Conservation (phyloP, 2,888 invertebrate genomes). For the Papilio gigon region DNA sequence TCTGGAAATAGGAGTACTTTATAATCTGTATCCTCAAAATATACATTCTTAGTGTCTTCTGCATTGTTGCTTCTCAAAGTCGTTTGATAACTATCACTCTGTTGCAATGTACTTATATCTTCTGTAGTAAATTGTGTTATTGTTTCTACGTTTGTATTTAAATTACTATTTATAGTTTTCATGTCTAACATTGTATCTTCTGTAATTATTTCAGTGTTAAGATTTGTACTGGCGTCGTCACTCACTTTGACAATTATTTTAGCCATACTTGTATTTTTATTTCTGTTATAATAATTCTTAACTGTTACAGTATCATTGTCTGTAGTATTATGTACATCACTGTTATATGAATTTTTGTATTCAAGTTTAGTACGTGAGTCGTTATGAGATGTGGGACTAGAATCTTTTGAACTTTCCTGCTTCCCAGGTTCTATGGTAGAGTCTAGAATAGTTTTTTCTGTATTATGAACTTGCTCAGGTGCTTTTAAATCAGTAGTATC, state of each 20-base stretch:
- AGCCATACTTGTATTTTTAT: background rate
- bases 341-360: background rate
- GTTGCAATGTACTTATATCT: background rate
- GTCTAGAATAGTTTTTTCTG: conserved; percentile 16
- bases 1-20: conserved; percentile 2
- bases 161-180: background rate
- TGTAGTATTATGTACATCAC: background rate
- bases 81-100: background rate
- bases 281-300: background rate
- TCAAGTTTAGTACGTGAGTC: background rate
- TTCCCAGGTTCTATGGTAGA: background rate
- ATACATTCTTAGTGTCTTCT: conserved; percentile 6
- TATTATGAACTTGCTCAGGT: conserved; percentile 30
- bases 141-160: background rate
- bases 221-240: background rate
- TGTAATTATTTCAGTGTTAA: background rate
- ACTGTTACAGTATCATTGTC: background rate
- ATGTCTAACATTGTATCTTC: background rate
- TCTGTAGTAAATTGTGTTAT: conserved; percentile 3
- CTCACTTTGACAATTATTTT: background rate
- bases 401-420: background rate
- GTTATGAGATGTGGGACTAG: background rate
- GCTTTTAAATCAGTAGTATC: conserved; percentile 26
- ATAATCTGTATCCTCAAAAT: conserved; percentile 7
- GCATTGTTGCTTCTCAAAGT: background rate